These are phyloP conservation scores for Heterodera schachtii DNA, from an alignment of 1,140 invertebrate species.

Conservation along the genomic window DNA sequence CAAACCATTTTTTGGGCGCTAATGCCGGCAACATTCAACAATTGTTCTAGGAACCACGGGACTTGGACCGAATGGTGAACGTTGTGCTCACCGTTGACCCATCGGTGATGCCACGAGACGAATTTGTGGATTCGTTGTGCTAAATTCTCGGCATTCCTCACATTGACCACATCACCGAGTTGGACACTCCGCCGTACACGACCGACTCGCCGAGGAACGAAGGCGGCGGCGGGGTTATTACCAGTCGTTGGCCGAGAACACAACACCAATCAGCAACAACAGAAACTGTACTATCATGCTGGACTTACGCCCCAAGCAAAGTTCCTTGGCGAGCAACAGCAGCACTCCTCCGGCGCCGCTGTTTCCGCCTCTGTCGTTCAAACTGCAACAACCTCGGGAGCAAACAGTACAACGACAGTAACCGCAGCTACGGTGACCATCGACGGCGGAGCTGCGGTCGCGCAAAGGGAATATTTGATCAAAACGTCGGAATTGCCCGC, in stretches of 20 bases:
- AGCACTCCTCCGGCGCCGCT: too few species aligned
- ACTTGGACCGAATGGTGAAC: slow-evolving; percentile 24
- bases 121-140: slow-evolving; percentile 30
- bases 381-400: background rate
- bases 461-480: slow-evolving; percentile 20
- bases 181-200: slow-evolving; percentile 39
- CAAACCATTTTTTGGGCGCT: too few species aligned
- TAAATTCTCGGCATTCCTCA: slow-evolving; percentile 27
- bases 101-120: slow-evolving; percentile 29
- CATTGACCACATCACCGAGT: slow-evolving; percentile 13
- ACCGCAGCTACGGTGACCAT: too few species aligned
- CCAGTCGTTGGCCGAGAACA: background rate
- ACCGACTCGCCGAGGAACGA: slow-evolving; percentile 5
- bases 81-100: slow-evolving; percentile 30
- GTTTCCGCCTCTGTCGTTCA: too few species aligned
- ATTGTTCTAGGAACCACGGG: slow-evolving; percentile 10
- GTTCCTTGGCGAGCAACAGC: background rate
- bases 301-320: slow-evolving; percentile 21
- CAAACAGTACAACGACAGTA: background rate
- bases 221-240: too few species aligned
- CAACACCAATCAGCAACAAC: background rate
- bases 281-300: slow-evolving; percentile 42
- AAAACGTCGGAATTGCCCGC: slow-evolving; percentile 68
- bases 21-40: slow-evolving; percentile 3
- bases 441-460: background rate